Evolutionary conservation across 2,113 vertebrate genomes (phyloP).

Genomic region (Balaenoptera acutorostrata): DNA sequence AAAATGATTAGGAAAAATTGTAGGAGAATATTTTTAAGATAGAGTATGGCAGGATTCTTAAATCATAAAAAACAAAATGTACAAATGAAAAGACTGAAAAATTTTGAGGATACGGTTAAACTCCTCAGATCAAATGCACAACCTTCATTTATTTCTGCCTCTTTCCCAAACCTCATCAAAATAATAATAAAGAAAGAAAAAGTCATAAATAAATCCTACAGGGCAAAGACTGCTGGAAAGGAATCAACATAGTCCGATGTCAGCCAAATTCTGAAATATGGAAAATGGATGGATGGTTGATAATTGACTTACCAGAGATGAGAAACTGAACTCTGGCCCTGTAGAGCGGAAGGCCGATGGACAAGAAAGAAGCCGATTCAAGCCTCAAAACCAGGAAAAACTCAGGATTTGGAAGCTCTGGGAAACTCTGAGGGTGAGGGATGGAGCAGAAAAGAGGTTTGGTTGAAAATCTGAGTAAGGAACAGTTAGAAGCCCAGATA

Average conservation of each 20-base stretch:
- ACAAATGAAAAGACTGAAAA: not conserved
- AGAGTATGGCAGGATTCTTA: not conserved
- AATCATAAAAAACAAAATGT: not conserved
- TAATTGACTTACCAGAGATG: constrained; percentile 40
- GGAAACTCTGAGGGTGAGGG: not conserved
- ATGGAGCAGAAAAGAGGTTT: not conserved
- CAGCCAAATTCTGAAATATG: constrained; percentile 40
- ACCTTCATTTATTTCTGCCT: not conserved
- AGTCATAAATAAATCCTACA: not conserved
- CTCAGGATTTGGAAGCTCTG: not conserved
- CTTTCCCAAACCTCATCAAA: not conserved
- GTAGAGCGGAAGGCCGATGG: too few species aligned
- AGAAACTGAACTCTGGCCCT: not conserved
- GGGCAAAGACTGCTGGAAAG: not conserved
- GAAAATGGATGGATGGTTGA: constrained; percentile 10
- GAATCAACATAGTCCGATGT: not conserved
- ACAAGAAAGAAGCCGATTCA: not conserved
- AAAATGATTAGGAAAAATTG: not conserved
- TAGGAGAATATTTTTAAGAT: not conserved
- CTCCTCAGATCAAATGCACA: not conserved
- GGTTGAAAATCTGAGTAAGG: not conserved
- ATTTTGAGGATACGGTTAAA: not conserved
- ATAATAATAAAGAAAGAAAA: not conserved
- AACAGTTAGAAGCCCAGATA: not conserved
- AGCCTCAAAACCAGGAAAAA: not conserved